Base-by-base conservation (phyloP, 1,140 invertebrate genomes). In the Pararge aegeria region DNA sequence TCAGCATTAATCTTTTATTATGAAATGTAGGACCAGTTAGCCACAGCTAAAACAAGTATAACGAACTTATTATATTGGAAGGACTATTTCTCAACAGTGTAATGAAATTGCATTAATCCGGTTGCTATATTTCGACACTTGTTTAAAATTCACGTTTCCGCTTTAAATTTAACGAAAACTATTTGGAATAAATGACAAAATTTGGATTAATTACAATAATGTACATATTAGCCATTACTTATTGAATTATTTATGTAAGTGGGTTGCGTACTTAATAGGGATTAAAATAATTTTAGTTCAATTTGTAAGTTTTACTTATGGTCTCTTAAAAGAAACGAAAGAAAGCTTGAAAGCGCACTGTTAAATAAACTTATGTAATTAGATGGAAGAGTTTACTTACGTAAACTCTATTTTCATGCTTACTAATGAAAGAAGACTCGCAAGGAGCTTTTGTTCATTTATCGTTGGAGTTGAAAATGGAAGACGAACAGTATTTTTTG, bases 61-160 rank as follows among this genome's bases (percentile, higher is more conserved):
- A 46, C 12, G 50, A 18, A 30, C 30, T 30, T 52, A 37, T 52
- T 34, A 46, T 52, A 16, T 42, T 18, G 50, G 37, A 52, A 52
- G 50, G 50, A 52, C 16, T 52, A 37, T 52, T 52, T 34, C 50
- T 19, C 21, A 52, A 52, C 50, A 2, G 13, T 37, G 19, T n/a
- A 21, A 46, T 10, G 16, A 37, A 52, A 34, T 37, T 52, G 50
- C 27, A 29, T 29, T 34, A 37, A 37, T 52, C 29, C 30, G 37
- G 50, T 52, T 52, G 50, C 16, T 29, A 15, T 6, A 46, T 46
- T 46, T 46, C 44, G 19, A 20, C 18, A 46, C 44, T 21, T 20
- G 12, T n/a, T 46, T 21, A 46, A 46, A 18, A 21, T 46, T 46
- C 44, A 46, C 9, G 15, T 46, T 46, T 46, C 44, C 44, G 44